phyloP scores from a whole-genome alignment of 1,140 invertebrate species.

The Drosophila teissieri region DNA sequence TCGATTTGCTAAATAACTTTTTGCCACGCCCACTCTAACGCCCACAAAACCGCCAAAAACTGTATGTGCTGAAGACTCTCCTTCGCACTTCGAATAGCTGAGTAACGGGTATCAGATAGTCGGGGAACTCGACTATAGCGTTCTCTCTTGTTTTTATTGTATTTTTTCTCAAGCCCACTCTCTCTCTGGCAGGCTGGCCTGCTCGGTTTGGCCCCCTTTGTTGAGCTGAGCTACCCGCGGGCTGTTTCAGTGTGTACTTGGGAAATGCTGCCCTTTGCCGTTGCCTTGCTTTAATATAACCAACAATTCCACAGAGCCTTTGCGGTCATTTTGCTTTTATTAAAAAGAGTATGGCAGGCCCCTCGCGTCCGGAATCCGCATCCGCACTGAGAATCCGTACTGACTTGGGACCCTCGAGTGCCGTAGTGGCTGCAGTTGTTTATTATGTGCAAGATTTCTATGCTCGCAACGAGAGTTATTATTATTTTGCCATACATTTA shows the following conservation, averaged over 20 bases:
- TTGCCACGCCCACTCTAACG: too few relatives aligned
- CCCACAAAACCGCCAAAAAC: too few relatives aligned
- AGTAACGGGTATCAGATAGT: too few relatives aligned
- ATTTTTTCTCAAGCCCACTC: conserved; percentile 54
- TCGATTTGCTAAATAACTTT: too few relatives aligned
- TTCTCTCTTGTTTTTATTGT: too few relatives aligned
- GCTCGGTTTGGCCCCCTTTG: neutral
- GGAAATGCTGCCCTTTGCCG: conserved; percentile 39
- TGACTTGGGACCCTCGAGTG: conserved; percentile 11
- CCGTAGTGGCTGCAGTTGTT: conserved; percentile 62
- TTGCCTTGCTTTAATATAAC: conserved; percentile 65
- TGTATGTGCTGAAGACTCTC: too few relatives aligned
- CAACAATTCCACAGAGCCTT: conserved; percentile 61
- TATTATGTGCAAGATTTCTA: conserved; percentile 77
- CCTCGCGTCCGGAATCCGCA: neutral
- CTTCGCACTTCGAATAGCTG: too few relatives aligned
- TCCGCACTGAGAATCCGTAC: neutral
- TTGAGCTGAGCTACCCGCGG: conserved; percentile 23
- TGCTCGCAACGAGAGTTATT: conserved; percentile 51
- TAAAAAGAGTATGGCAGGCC: conserved; percentile 51
- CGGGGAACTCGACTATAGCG: too few relatives aligned
- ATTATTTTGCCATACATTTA: conserved; percentile 43
- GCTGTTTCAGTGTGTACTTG: conserved; percentile 39
- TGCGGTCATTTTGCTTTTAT: conserved; percentile 78
- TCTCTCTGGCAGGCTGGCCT: neutral